Base-by-base conservation (phyloP, 2,888 invertebrate genomes). In the Heteromurus nitidus region DNA sequence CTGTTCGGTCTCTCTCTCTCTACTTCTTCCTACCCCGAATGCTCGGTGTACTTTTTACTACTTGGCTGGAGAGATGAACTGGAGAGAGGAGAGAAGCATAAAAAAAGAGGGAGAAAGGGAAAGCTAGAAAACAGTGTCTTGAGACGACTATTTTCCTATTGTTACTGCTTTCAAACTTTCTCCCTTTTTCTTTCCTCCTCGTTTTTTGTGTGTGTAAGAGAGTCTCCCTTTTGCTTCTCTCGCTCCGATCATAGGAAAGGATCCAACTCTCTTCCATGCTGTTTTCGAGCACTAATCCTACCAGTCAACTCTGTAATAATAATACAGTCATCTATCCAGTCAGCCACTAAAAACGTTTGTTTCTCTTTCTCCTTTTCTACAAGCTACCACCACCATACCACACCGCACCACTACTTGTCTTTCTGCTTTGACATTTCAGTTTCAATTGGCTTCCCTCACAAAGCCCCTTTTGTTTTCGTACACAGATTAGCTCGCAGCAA, bases 311-410 rank as follows among this genome's bases (percentile, higher is more conserved):
- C 64, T 26, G 64, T 70, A 77, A 77, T 77, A 75, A 75, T 75
- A 77, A 77, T 77, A 77, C 77, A 77, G 77, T 77, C 77, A 77
- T 77, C 64, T 64, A 77, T 77, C 77, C 77, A 77, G 64, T 64
- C 77, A 77, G 70, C 58, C 70, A 77, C 70, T 70, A 77, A 62
- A 68, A 77, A 70, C 77, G 77, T 77, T 77, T 77, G 77, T 77
- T 77, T 70, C 77, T 75, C 65, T 62, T 47, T 62, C 53, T 58
- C 64, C 42, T 47, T 62, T 73, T 18, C 42, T 30, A 30, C 55
- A 30, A 50, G 30, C 74, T 74, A 18, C 20, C 50, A 18, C 36
- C 22, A 53, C 24, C 36, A 58, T 70, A 65, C 72, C 16, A 36
- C 47, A 68, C 68, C 24, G 22, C 44, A 58, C 60, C 16, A n/a